phyloP scores from a whole-genome alignment of 2,113 vertebrate species.

The Tupaia chinensis region DNA sequence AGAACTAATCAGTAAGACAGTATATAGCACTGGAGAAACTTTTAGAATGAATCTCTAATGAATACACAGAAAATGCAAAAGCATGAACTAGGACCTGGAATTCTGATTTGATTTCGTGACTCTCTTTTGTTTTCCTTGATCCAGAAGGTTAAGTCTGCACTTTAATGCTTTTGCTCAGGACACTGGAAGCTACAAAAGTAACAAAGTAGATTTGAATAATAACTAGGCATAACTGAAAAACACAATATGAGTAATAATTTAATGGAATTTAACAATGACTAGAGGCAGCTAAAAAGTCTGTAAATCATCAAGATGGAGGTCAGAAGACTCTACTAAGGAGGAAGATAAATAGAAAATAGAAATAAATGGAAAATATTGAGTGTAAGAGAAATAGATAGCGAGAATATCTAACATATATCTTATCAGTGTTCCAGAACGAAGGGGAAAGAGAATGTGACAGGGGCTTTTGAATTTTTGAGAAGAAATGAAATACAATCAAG shows the following conservation, averaged over 20 bases:
- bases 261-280: not conserved
- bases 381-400: no score
- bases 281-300: not conserved
- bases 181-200: not conserved
- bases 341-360: not conserved
- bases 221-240: not conserved
- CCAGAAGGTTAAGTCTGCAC: not conserved
- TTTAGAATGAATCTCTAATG: not conserved
- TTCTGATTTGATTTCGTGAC: not conserved
- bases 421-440: no score
- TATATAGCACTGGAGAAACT: not conserved
- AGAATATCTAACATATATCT: no score
- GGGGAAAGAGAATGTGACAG: no score
- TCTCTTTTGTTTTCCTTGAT: not conserved
- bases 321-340: not conserved
- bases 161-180: not conserved
- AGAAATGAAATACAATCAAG: no score
- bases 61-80: not conserved
- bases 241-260: not conserved
- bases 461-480: no score
- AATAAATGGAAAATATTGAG: not conserved
- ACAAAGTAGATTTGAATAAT: not conserved
- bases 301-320: not conserved
- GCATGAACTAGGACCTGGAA: not conserved
- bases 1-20: not conserved